phyloP scores from a whole-genome alignment of 2,113 vertebrate genomes.

The Bos indicus region DNA sequence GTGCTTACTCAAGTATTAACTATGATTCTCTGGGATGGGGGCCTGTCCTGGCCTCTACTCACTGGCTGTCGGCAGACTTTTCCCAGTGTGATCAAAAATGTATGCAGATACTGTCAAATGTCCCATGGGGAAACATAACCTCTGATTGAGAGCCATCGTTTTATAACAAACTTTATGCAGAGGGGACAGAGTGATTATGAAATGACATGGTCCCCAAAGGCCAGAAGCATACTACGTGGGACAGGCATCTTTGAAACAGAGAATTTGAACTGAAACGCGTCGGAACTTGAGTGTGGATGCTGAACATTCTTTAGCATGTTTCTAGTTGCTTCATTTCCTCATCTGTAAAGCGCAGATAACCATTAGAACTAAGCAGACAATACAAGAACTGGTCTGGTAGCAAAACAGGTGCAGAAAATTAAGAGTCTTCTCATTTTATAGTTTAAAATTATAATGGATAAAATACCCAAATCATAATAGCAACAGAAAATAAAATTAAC shows the following conservation, averaged over 20 bases:
- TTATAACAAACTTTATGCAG: not conserved
- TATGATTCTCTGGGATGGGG: not conserved
- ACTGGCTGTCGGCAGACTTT: fast-evolving
- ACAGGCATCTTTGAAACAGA: not conserved
- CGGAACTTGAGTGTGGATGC: not conserved
- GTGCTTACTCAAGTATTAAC: not conserved
- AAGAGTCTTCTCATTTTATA: not conserved
- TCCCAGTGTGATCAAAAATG: not conserved
- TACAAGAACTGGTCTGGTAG: not conserved
- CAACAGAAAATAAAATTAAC: not conserved
- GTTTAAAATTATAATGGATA: not conserved
- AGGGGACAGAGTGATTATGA: not conserved
- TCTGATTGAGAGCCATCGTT: not conserved
- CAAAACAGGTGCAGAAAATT: not conserved
- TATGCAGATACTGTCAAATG: not conserved
- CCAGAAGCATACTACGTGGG: fast-evolving
- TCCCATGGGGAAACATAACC: fast-evolving
- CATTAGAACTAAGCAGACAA: not conserved
- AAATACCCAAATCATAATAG: not conserved
- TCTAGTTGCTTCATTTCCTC: not conserved
- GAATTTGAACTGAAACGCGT: not conserved
- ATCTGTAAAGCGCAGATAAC: not conserved
- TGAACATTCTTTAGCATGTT: not conserved
- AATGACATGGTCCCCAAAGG: not conserved
- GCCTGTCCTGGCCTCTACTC: not conserved